Evolutionary conservation across 2,113 vertebrate genomes (phyloP), one percentile per base, ranked within the genome.

Genomic region (Mustela lutreola): DNA sequence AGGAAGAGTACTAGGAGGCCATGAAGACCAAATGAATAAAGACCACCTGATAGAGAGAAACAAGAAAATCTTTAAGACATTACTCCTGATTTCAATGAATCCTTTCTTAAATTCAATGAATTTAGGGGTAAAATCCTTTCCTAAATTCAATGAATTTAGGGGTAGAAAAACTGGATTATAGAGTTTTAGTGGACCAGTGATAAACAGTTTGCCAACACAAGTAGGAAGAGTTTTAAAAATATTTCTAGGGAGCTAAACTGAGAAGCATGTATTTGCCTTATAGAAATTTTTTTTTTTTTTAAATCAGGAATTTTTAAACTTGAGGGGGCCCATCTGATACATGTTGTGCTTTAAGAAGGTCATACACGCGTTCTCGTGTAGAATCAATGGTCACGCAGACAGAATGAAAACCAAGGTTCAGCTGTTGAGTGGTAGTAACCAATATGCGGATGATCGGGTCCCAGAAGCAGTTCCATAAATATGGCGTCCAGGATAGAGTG

Each of bases 281-380:
- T 28, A 80, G 18, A 78, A 75, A n/a, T 5, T 8, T 19, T 19
- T 70, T 39, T 70, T 39, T 39, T 70, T 70, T 70, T 39, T 63
- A 39, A 63, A 53, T 31, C 1, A 88, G 26, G n/a, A 33, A 28
- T 89, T 92, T 26, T 89, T 70, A 31, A 79, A 36, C 58, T 73
- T 26, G 10, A 42, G 58, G 26, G 11, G 11, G 3, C 3, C 31
- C 50, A 11, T 26, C 60, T 70, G 83, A 76, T 4, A 65, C 4
- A 60, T 1, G 6, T 36, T 65, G 58, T 83, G 28, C 84, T 48
- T 60, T 56, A 33, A 33, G 39, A 53, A 56, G 65, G 33, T 28
- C 19, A 70, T 4, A 2, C 5, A 0, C 24, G 5, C 50, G 33
- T 33, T 33, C 67, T 0, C 5, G 5, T 11, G 33, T 18, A 60